Percentiles rank a stretch among this genome's conserved stretches.
These are phyloP conservation scores for Stichodactyla mertensii DNA, from an alignment of 64 coral and sea anemone genomes.

Conservation along the genomic window DNA sequence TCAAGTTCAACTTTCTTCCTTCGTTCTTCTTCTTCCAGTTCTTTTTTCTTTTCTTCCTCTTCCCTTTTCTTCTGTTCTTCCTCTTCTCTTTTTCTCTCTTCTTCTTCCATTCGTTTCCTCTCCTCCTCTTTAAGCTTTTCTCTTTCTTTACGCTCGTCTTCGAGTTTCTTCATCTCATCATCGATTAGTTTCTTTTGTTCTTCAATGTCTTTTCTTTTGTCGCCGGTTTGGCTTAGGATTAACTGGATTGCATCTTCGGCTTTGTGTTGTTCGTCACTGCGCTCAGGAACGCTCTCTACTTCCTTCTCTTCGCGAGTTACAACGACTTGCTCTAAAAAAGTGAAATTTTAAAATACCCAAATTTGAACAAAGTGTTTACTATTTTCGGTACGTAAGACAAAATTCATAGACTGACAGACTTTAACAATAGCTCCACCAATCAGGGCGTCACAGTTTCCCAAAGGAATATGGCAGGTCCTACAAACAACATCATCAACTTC, in stretches of 20 bases:
- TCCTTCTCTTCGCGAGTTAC: constrained; percentile 23
- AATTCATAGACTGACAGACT: too few relatives aligned
- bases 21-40: constrained; percentile 28
- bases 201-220: constrained; percentile 30
- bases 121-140: constrained; percentile 20
- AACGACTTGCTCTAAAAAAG: constrained; percentile 32
- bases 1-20: constrained; percentile 33
- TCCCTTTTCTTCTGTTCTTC: constrained; percentile 29
- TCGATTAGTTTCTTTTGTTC: constrained; percentile 29
- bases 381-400: too few relatives aligned
- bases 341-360: background rate
- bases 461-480: too few relatives aligned
- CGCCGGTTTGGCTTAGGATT: constrained; percentile 20
- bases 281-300: constrained; percentile 13
- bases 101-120: constrained; percentile 22
- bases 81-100: background rate
- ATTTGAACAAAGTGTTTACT: background rate
- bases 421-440: too few relatives aligned
- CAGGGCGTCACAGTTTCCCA: too few relatives aligned
- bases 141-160: constrained; percentile 18
- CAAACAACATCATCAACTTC: too few relatives aligned
- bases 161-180: constrained; percentile 15
- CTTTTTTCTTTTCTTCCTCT: constrained; percentile 32
- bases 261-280: constrained; percentile 18
- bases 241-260: constrained; percentile 33